Evolutionary conservation across 1,140 invertebrate genomes (phyloP), one percentile per base, ranked within the genome.

Genomic region (Brachystomella parvula): DNA sequence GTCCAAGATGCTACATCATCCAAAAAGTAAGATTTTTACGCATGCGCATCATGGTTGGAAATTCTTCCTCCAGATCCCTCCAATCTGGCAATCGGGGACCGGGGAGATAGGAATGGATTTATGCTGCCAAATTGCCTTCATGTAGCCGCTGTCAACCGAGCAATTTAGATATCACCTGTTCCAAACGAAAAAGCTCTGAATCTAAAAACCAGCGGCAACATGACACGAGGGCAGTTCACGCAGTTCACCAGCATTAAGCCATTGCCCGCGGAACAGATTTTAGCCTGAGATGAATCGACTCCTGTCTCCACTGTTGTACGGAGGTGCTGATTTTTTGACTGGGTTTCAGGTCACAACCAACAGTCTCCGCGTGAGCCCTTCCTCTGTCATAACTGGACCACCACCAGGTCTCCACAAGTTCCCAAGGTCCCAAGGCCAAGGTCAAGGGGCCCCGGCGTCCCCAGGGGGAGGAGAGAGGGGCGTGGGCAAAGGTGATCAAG

Each of bases 1-100:
- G 81, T 70, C 82, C 83, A 2, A 75, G 82, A 53, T 83, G 82
- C 75, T 84, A 82, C 76, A 82, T 84, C 72, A 83, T 84, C 49
- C 82, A 83, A 73, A 84, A 84, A 81, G 83, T 84, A 76, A 69
- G 71, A 44, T 33, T 2, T 15, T 29, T 21, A 47, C 15, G 44
- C 44, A 21, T 47, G 44, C 15, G 15, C 15, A 21, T 47, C 44
- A 47, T n/a, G n/a, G n/a, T n/a, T n/a, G n/a, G n/a, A n/a, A n/a
- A n/a, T n/a, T n/a, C n/a, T n/a, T n/a, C n/a, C n/a, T n/a, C n/a
- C n/a, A n/a, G n/a, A n/a, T n/a, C n/a, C n/a, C n/a, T n/a, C n/a
- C n/a, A n/a, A n/a, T n/a, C 9, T 44, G n/a, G 9, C 39, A n/a
- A 21, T 59, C n/a, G 57, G 57, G 57, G 57, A 59, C 1, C 9